phyloP scores from a whole-genome alignment of 2,113 vertebrate genomes.

The Vicugna pacos region DNA sequence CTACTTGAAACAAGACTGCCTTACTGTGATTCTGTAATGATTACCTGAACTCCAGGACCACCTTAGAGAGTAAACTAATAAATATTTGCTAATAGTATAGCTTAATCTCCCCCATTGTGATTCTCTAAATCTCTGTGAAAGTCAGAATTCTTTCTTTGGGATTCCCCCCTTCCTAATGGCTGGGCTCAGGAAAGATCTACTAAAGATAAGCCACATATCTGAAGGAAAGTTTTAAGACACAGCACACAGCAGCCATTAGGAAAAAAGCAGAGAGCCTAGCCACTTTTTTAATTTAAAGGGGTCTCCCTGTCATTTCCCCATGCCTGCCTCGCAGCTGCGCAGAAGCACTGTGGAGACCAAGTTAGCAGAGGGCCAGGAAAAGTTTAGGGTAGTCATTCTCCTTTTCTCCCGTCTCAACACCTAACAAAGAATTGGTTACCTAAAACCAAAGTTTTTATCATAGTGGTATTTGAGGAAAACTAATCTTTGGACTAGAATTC shows the following conservation, averaged over 20 bases:
- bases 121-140: conserved; percentile 42
- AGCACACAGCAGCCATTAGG: neutral
- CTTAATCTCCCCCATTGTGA: neutral
- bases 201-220: conserved; percentile 7
- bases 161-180: neutral
- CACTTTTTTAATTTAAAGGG: neutral
- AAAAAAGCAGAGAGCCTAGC: neutral
- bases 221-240: conserved; percentile 18
- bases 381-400: neutral
- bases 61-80: conserved; percentile 49
- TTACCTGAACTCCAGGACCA: conserved; percentile 42
- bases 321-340: neutral
- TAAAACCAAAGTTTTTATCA: conserved; percentile 27
- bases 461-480: neutral
- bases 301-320: neutral
- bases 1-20: conserved; percentile 12
- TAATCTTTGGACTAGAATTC: neutral
- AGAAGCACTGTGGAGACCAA: neutral
- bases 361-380: neutral
- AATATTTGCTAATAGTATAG: neutral
- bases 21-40: conserved; percentile 19
- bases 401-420: neutral
- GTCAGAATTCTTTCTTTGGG: conserved; percentile 47
- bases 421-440: conserved; percentile 34
- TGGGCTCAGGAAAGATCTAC: neutral